phyloP scores from a whole-genome alignment of 2,888 invertebrate species.

The Cephus nigrinus region DNA sequence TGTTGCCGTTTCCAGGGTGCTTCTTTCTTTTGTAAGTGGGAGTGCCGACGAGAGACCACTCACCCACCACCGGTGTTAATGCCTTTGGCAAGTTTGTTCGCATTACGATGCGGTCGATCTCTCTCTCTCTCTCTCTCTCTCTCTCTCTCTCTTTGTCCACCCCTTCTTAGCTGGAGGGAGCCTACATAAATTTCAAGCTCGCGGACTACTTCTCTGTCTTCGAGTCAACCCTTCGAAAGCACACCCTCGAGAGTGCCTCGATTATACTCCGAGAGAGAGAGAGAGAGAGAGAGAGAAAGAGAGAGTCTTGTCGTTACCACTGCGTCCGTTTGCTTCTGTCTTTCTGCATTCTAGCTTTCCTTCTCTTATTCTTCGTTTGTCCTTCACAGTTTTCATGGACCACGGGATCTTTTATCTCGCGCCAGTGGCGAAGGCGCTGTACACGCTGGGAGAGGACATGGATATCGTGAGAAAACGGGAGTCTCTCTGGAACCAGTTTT shows the following conservation, averaged over 20 bases:
- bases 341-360: too few relatives aligned
- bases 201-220: neutral
- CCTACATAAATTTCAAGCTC: neutral
- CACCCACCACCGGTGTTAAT: constrained; percentile 49
- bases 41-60: constrained; percentile 30
- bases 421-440: neutral
- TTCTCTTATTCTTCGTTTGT: neutral
- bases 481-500: neutral
- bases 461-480: neutral
- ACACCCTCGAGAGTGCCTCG: neutral
- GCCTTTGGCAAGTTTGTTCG: constrained; percentile 51
- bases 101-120: constrained; percentile 40
- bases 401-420: neutral
- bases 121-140: constrained; percentile 29
- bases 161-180: neutral
- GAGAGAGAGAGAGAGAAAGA: neutral
- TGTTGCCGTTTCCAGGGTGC: constrained; percentile 2
- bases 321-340: neutral
- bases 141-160: constrained; percentile 23
- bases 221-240: neutral
- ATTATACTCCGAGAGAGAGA: neutral
- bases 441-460: neutral
- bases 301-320: neutral
- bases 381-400: neutral
- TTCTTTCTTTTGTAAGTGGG: constrained; percentile 20